Conservation (phyloP, 2,888 invertebrate species). For the Pristionchus japonicus region DNA sequence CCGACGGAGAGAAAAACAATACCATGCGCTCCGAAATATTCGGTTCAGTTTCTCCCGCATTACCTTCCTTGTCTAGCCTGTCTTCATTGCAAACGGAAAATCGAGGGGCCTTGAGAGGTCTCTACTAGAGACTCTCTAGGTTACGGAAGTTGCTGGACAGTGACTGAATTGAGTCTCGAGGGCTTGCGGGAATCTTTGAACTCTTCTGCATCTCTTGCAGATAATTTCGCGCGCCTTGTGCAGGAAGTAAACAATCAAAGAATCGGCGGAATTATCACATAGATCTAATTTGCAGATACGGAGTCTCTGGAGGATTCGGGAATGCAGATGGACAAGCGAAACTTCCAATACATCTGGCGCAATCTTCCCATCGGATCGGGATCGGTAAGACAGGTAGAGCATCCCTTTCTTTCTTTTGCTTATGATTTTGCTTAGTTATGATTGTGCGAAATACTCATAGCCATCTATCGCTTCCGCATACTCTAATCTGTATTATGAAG, state of each 20-base stretch:
- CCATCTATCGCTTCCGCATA: too few species aligned
- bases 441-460: too few species aligned
- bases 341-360: slow-evolving; percentile 65
- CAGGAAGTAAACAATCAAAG: too few species aligned
- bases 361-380: slow-evolving; percentile 50
- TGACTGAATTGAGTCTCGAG: not conserved
- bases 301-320: slow-evolving; percentile 21
- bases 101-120: not conserved
- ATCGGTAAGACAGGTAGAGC: slow-evolving; percentile 35
- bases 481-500: too few species aligned
- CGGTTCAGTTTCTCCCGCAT: too few species aligned
- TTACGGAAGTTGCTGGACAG: too few species aligned
- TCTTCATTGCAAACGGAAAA: too few species aligned
- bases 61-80: not conserved
- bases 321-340: slow-evolving; percentile 53
- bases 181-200: too few species aligned
- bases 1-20: not conserved
- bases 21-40: not conserved
- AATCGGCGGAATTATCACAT: too few species aligned
- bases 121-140: too few species aligned
- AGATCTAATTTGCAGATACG: not conserved
- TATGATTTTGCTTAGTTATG: not conserved
- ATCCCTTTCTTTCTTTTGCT: not conserved
- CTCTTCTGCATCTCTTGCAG: too few species aligned
- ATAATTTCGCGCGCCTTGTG: too few species aligned